Conservation (phyloP, 2,888 invertebrate genomes). For the Noctua janthina region DNA sequence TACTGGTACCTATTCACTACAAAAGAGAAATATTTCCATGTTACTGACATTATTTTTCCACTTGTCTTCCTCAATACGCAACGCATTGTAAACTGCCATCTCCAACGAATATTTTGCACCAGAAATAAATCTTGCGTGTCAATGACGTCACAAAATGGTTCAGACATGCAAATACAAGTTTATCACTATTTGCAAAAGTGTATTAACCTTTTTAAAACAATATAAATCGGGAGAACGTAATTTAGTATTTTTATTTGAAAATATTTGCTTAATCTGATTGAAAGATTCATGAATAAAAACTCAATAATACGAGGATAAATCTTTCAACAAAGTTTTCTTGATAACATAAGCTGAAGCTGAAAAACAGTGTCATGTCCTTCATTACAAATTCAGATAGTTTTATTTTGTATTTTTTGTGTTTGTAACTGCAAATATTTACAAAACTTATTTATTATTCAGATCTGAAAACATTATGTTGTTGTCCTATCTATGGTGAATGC, state of each 20-base stretch:
- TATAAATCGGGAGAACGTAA: neutral
- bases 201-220: constrained; percentile 36
- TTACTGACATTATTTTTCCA: constrained; percentile 20
- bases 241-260: constrained; percentile 18
- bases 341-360: neutral
- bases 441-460: neutral
- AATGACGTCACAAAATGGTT: constrained; percentile 35
- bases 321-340: neutral
- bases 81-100: constrained; percentile 42
- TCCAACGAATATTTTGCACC: constrained; percentile 41
- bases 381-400: neutral
- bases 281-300: constrained; percentile 27
- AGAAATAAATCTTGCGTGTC: constrained; percentile 45
- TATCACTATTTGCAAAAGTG: constrained; percentile 7
- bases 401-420: neutral
- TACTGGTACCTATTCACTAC: too few relatives aligned
- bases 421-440: neutral
- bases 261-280: constrained; percentile 43
- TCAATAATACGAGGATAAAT: constrained; percentile 24
- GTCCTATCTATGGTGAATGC: too few relatives aligned
- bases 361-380: constrained; percentile 18
- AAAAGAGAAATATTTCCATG: neutral
- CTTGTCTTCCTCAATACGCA: constrained; percentile 48
- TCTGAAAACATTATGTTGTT: too few relatives aligned
- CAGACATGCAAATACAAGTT: neutral